These are phyloP conservation scores for Endotricha flammealis DNA, from an alignment of 2,888 invertebrate species.

Conservation along the genomic window DNA sequence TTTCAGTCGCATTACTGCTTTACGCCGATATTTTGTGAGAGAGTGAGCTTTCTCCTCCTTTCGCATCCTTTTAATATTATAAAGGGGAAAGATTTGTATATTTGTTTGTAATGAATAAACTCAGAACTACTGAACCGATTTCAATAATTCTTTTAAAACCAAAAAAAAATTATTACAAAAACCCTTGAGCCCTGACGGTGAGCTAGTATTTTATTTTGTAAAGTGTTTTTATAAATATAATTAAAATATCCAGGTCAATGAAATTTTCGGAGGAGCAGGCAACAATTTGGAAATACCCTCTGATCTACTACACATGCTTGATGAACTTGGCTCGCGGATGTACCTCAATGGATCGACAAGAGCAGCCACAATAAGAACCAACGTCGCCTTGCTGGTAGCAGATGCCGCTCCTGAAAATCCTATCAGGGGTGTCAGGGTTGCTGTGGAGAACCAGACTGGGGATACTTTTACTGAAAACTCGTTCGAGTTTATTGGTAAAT, in stretches of 20 bases:
- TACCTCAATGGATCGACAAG: constrained; percentile 41
- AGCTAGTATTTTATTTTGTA: no score
- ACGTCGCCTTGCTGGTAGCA: constrained; percentile 57
- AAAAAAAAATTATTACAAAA: no score
- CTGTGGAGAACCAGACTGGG: constrained; percentile 24
- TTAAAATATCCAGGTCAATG: constrained; percentile 60
- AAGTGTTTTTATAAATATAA: no score
- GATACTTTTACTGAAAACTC: constrained; percentile 42
- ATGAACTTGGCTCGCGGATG: constrained; percentile 45
- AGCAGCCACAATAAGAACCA: constrained; percentile 38
- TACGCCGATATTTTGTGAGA: no score
- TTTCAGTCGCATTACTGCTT: no score
- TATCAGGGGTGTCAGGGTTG: constrained; percentile 51
- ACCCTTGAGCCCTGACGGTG: no score
- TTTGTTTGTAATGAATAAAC: no score
- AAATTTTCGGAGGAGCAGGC: constrained; percentile 37
- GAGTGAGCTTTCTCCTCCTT: no score
- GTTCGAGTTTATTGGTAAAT: constrained; percentile 54
- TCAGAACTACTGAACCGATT: no score
- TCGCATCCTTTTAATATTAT: no score
- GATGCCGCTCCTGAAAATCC: constrained; percentile 44
- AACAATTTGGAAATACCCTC: constrained; percentile 48
- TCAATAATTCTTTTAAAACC: no score
- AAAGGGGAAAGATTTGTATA: no score
- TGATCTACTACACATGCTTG: constrained; percentile 49